Evolutionary conservation across 2,888 invertebrate genomes (phyloP).

Genomic region (Rotaria magnacalcarata): DNA sequence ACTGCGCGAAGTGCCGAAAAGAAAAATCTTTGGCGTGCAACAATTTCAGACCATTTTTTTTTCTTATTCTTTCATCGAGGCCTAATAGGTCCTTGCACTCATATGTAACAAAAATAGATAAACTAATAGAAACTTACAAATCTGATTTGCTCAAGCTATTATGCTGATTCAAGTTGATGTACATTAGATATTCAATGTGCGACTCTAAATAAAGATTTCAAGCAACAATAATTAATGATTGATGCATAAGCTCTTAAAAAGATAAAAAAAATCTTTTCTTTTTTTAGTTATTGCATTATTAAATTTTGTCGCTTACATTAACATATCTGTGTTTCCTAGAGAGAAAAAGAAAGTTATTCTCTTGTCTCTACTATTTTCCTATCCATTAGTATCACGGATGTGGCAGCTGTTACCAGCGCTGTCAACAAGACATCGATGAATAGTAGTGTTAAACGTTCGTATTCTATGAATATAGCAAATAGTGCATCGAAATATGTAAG

Average conservation of each 20-base stretch:
- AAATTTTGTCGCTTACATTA: neutral
- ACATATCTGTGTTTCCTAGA: neutral
- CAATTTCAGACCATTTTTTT: neutral
- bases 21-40: neutral
- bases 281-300: neutral
- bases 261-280: neutral
- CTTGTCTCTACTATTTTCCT: neutral
- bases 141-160: neutral
- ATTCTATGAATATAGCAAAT: neutral
- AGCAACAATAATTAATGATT: too few relatives aligned
- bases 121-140: neutral
- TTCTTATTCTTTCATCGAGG: neutral
- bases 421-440: neutral
- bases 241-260: too few relatives aligned
- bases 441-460: neutral
- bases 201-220: neutral
- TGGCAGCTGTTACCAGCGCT: neutral
- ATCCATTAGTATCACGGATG: neutral
- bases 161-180: neutral
- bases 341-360: neutral
- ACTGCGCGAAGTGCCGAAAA: neutral
- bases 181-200: neutral
- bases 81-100: neutral
- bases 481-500: neutral
- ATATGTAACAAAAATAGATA: neutral